These are phyloP conservation scores for Scolopax bukidnonensis DNA, from an alignment of 2,797 vertebrate genomes.

Conservation along the genomic window DNA sequence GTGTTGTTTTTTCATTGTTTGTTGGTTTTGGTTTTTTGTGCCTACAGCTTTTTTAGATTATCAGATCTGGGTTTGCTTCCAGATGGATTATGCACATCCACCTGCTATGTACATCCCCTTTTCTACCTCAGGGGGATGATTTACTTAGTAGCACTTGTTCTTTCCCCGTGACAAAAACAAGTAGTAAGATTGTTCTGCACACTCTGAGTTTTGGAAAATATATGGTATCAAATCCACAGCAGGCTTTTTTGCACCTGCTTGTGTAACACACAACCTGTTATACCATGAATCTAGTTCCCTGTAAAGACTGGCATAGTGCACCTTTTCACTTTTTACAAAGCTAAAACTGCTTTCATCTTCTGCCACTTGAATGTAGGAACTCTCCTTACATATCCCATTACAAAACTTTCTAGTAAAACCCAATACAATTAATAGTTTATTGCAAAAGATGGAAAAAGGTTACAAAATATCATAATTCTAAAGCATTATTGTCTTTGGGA, in stretches of 20 bases:
- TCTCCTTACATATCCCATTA: not conserved
- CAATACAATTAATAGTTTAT: not conserved
- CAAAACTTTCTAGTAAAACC: not conserved
- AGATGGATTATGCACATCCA: not conserved
- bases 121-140: not conserved
- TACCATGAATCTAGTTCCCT: not conserved
- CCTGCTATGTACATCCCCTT: not conserved
- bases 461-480: not conserved
- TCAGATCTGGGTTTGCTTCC: not conserved
- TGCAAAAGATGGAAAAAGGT: not conserved
- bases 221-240: not conserved
- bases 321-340: not conserved
- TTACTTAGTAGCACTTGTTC: not conserved
- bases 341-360: not conserved
- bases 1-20: not conserved
- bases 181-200: not conserved
- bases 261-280: not conserved
- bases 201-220: not conserved
- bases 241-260: conserved; percentile 3
- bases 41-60: not conserved
- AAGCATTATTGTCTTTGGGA: not conserved
- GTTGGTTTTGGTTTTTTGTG: not conserved
- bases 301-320: not conserved
- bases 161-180: not conserved
- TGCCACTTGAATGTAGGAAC: not conserved